Percentiles rank a stretch among this genome's conserved stretches.
phyloP scores from a whole-genome alignment of 2,797 vertebrate species.

The Rhincodon typus region DNA sequence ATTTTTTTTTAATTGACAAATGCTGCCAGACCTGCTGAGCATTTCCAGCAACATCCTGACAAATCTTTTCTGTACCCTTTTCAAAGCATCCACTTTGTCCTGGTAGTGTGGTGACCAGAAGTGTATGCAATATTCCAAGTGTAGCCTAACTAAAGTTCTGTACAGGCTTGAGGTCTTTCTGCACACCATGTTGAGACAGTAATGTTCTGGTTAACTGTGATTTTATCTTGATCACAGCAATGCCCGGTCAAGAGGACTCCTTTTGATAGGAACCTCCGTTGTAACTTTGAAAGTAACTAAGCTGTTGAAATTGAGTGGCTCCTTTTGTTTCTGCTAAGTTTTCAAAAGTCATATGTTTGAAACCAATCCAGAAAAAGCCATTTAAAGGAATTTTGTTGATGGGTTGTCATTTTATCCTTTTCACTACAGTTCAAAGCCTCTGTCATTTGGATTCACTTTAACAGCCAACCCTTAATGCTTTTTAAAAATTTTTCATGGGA shows the following conservation, averaged over 20 bases:
- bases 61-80: too few species aligned
- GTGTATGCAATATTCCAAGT: too few species aligned
- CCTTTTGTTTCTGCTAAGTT: neutral
- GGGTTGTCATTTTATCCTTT: neutral
- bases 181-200: too few species aligned
- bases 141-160: too few species aligned
- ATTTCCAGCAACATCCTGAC: too few species aligned
- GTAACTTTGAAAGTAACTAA: neutral
- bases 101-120: too few species aligned
- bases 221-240: neutral
- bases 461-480: neutral
- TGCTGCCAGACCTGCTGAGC: too few species aligned
- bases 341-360: neutral
- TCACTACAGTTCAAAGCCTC: neutral
- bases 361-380: neutral
- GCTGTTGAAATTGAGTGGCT: neutral
- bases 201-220: neutral
- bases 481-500: too few species aligned
- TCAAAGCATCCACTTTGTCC: too few species aligned
- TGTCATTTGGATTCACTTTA: neutral
- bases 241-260: neutral
- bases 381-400: neutral
- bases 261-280: neutral
- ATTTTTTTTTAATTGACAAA: too few species aligned
- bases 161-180: too few species aligned